Percentiles rank a stretch among this genome's conserved stretches.
These are phyloP conservation scores for Chirona hameri DNA, from an alignment of 2,888 invertebrate genomes.

Conservation along the genomic window DNA sequence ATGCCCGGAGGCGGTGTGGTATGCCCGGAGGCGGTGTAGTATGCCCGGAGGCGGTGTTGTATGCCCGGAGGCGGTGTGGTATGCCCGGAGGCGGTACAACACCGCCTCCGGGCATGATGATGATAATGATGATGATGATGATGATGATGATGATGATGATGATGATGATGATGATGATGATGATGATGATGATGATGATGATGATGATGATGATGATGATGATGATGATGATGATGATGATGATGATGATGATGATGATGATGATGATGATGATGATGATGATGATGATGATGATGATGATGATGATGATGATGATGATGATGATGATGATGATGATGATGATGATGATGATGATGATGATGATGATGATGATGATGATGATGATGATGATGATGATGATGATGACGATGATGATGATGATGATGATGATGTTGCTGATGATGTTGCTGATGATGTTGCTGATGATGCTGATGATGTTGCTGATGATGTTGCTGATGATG, in stretches of 20 bases:
- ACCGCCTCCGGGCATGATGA: too few relatives aligned
- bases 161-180: conserved; percentile 22
- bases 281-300: conserved; percentile 22
- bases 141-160: conserved; percentile 22
- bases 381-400: conserved; percentile 22
- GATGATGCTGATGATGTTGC: too few relatives aligned
- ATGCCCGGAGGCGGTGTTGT: too few relatives aligned
- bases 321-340: conserved; percentile 22
- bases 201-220: conserved; percentile 22
- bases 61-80: too few relatives aligned
- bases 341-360: conserved; percentile 22
- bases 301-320: conserved; percentile 22
- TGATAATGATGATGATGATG: conserved; percentile 22
- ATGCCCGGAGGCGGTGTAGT: too few relatives aligned
- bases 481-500: too few relatives aligned
- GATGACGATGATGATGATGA: background rate
- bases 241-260: conserved; percentile 22
- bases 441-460: too few relatives aligned
- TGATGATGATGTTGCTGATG: too few relatives aligned
- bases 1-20: too few relatives aligned
- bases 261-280: conserved; percentile 22
- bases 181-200: conserved; percentile 22
- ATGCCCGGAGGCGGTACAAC: too few relatives aligned
- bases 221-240: conserved; percentile 22
- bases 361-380: conserved; percentile 22